Percentiles rank a stretch among this genome's conserved stretches.
Evolutionary conservation across 2,113 vertebrate genomes (phyloP).

Genomic region (Brachionichthys hirsutus): DNA sequence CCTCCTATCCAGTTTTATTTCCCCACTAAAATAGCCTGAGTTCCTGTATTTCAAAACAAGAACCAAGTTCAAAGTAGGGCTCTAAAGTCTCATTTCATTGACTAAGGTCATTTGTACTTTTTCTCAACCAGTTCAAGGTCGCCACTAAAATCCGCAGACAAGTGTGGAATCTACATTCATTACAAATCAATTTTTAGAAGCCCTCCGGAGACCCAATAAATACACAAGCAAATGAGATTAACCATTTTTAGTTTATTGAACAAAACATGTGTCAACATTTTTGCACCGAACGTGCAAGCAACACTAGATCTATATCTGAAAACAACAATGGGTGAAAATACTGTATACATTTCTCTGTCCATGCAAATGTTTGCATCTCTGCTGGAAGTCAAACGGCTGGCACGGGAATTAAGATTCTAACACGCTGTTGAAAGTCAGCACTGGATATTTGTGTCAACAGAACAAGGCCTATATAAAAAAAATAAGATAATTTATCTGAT

Average conservation of each 20-base stretch:
- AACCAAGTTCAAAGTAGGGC: neutral
- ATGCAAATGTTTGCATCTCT: constrained; percentile 59
- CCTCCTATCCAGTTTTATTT: too few species aligned
- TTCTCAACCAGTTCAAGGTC: neutral
- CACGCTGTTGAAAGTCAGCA: constrained; percentile 36
- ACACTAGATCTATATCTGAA: constrained; percentile 73
- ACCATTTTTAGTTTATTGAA: constrained; percentile 64
- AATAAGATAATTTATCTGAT: constrained; percentile 16
- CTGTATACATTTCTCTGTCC: constrained; percentile 76
- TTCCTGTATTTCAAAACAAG: neutral
- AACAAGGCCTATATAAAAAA: constrained; percentile 18
- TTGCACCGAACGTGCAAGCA: constrained; percentile 68
- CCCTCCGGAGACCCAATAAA: neutral
- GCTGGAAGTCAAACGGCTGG: constrained; percentile 29
- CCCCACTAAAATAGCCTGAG: neutral
- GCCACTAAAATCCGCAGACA: neutral
- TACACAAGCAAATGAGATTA: neutral
- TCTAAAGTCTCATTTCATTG: too few species aligned
- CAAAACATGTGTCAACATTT: constrained; percentile 69
- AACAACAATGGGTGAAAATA: constrained; percentile 70
- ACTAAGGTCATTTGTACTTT: too few species aligned
- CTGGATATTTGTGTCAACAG: constrained; percentile 3
- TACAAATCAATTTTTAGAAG: neutral
- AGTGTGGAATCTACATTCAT: neutral
- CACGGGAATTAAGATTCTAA: constrained; percentile 22